These are phyloP conservation scores for Drepana falcataria DNA, from an alignment of 2,888 invertebrate genomes.

Conservation along the genomic window DNA sequence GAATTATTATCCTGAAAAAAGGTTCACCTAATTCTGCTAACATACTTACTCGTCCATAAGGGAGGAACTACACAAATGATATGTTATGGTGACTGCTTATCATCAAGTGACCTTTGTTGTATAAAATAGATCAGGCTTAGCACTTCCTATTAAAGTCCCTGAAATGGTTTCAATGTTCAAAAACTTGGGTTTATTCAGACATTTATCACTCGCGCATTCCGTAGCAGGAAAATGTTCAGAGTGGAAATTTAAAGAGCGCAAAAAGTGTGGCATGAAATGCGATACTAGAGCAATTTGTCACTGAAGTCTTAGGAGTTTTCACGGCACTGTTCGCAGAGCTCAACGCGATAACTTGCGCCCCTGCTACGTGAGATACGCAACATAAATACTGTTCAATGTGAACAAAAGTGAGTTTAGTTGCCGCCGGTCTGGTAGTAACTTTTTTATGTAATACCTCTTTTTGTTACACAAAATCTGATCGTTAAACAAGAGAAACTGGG, in stretches of 20 bases:
- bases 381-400: neutral
- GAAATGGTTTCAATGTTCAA: neutral
- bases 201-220: slow-evolving; percentile 28
- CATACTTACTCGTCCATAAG: too few species aligned
- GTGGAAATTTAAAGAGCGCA: slow-evolving; percentile 33
- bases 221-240: slow-evolving; percentile 17
- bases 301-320: slow-evolving; percentile 27
- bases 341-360: neutral
- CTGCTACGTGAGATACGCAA: neutral
- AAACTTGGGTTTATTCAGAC: slow-evolving; percentile 14
- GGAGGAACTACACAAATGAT: too few species aligned
- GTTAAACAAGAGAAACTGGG: too few species aligned
- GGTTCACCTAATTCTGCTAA: too few species aligned
- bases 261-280: slow-evolving; percentile 36
- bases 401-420: neutral
- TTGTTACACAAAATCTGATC: too few species aligned
- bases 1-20: too few species aligned
- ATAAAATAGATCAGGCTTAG: too few species aligned
- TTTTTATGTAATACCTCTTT: slow-evolving; percentile 10
- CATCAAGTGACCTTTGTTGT: too few species aligned
- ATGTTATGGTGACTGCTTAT: too few species aligned
- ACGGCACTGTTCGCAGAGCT: slow-evolving; percentile 1
- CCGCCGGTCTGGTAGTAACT: neutral
- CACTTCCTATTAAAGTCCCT: neutral
- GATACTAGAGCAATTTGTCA: slow-evolving; percentile 46